phyloP scores from a whole-genome alignment of 1,140 invertebrate species.

The Heliconius melpomene region DNA sequence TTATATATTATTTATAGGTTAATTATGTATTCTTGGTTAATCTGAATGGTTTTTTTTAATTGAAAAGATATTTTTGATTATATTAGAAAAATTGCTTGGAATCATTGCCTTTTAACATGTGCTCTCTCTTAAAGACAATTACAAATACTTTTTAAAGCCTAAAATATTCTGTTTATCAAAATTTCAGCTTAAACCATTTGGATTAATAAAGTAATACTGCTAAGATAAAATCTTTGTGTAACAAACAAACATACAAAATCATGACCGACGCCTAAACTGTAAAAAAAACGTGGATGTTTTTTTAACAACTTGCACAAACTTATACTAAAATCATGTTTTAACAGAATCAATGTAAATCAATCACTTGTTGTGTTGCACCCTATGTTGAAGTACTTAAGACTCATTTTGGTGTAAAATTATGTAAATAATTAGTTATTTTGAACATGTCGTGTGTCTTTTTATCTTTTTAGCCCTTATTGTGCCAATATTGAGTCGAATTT shows the following conservation, averaged over 20 bases:
- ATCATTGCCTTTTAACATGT: not conserved
- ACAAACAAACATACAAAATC: constrained; percentile 10
- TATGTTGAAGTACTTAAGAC: constrained; percentile 40
- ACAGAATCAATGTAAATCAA: constrained; percentile 3
- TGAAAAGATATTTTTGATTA: not conserved
- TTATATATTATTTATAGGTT: constrained; percentile 30
- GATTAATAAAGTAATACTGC: constrained; percentile 38
- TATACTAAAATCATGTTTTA: constrained; percentile 19
- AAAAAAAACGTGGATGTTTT: constrained; percentile 9
- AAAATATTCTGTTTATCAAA: too few relatives aligned
- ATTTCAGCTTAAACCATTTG: not conserved
- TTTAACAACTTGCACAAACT: constrained; percentile 20
- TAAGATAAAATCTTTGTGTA: constrained; percentile 31
- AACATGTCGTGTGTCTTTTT: not conserved
- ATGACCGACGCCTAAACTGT: constrained; percentile 4
- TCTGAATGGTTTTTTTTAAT: constrained; percentile 15
- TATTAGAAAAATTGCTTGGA: not conserved
- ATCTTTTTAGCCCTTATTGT: constrained; percentile 6
- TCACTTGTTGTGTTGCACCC: constrained; percentile 43
- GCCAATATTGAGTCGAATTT: not conserved
- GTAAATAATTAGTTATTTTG: constrained; percentile 2
- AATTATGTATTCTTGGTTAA: constrained; percentile 37
- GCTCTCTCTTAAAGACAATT: not conserved
- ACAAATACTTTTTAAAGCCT: too few relatives aligned
- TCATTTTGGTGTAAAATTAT: constrained; percentile 16